Percentiles rank a stretch among this genome's conserved stretches.
These are phyloP conservation scores for Erpornis zantholeuca DNA, from an alignment of 2,113 vertebrate genomes.

Conservation along the genomic window DNA sequence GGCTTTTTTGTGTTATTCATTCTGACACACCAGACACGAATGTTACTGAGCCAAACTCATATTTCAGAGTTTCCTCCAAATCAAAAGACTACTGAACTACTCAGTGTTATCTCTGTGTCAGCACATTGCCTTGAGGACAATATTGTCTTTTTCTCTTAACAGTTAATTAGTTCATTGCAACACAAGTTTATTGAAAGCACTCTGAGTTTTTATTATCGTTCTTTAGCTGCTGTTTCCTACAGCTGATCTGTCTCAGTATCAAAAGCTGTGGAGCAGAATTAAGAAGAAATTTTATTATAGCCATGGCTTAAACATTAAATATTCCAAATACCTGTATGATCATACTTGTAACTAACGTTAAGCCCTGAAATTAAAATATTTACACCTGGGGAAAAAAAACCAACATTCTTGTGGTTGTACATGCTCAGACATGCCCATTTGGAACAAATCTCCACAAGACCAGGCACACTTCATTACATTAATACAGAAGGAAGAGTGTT, in stretches of 20 bases:
- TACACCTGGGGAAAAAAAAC: background rate
- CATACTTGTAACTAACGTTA: background rate
- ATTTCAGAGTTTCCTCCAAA: slow-evolving; percentile 12
- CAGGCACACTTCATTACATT: background rate
- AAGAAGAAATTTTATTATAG: background rate
- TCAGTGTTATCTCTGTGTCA: slow-evolving; percentile 26
- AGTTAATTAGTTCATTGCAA: slow-evolving; percentile 52
- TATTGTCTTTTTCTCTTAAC: background rate
- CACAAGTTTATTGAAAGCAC: slow-evolving; percentile 39
- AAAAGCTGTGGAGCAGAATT: background rate
- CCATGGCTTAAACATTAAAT: background rate
- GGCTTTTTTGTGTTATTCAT: slow-evolving; percentile 11
- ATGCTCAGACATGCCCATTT: background rate
- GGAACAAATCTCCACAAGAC: background rate
- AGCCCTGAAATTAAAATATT: background rate
- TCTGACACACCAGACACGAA: background rate
- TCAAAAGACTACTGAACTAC: background rate
- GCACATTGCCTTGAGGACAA: background rate
- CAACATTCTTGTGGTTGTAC: background rate
- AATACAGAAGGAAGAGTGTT: background rate
- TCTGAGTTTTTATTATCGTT: slow-evolving; percentile 39
- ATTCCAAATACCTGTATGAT: background rate
- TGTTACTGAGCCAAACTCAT: background rate
- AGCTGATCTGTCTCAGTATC: background rate
- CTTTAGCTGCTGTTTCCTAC: background rate